A percentile compares a stretch with the other conserved stretches of the same genome.
phyloP scores from a whole-genome alignment of 2,797 vertebrate genomes.

The Gymnothorax javanicus region DNA sequence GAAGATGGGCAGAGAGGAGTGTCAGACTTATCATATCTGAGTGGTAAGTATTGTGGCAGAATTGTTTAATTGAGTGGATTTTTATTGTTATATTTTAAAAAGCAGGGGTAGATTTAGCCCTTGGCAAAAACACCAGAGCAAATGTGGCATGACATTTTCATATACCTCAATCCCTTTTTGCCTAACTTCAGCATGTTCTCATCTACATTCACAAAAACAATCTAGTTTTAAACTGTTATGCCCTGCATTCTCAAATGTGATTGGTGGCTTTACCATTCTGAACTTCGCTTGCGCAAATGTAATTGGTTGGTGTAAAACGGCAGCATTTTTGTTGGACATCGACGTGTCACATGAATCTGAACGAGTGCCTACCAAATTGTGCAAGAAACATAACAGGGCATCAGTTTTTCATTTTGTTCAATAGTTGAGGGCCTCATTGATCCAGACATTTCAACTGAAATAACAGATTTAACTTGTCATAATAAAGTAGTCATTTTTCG shows the following conservation, averaged over 20 bases:
- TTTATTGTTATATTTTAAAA: no score
- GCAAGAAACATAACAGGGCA: constrained; percentile 86
- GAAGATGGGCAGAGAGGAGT: background rate
- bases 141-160: background rate
- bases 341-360: constrained; percentile 96
- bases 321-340: constrained; percentile 72
- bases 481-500: constrained; percentile 82
- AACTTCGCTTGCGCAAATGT: background rate
- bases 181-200: background rate
- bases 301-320: background rate
- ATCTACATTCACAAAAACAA: constrained; percentile 81
- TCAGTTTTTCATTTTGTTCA: background rate
- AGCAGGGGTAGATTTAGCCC: constrained; percentile 53
- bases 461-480: constrained; percentile 79
- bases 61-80: background rate
- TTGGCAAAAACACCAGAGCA: constrained; percentile 81
- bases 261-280: constrained; percentile 75
- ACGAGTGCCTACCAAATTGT: constrained; percentile 83
- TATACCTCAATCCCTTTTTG: background rate
- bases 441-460: constrained; percentile 80
- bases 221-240: constrained; percentile 81
- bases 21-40: background rate
- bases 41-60: background rate
- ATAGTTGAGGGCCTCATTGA: constrained; percentile 74
- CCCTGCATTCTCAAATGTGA: constrained; percentile 79